phyloP scores from a whole-genome alignment of 2,888 invertebrate genomes.

The Drepanosiphum platanoidis region DNA sequence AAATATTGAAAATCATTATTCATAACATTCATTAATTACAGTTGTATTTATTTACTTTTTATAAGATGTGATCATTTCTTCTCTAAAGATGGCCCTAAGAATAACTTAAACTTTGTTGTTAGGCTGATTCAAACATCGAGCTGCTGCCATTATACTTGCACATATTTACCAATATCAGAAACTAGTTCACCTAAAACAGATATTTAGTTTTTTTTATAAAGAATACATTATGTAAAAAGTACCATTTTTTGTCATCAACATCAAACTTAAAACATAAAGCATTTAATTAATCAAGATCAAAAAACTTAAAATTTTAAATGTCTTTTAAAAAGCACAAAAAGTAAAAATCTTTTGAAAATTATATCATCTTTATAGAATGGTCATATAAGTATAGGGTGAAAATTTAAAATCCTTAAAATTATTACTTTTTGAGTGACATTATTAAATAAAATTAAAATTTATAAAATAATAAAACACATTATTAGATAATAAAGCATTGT shows the following conservation, averaged over 20 bases:
- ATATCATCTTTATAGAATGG: no score
- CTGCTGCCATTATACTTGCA: slow-evolving; percentile 91
- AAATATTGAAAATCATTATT: neutral
- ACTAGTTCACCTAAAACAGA: slow-evolving; percentile 80
- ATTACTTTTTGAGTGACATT: no score
- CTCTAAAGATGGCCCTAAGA: slow-evolving; percentile 87
- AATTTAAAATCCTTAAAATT: no score
- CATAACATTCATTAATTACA: neutral
- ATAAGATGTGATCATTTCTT: slow-evolving; percentile 84
- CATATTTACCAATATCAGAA: slow-evolving; percentile 83
- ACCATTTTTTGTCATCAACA: slow-evolving; percentile 89
- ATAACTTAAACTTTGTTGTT: slow-evolving; percentile 93
- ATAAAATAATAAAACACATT: no score
- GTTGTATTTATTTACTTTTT: slow-evolving; percentile 68
- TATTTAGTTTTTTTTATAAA: slow-evolving; percentile 44
- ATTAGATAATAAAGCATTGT: no score
- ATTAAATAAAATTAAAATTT: no score
- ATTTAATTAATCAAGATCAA: slow-evolving; percentile 94
- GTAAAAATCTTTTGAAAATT: no score
- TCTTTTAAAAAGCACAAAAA: no score
- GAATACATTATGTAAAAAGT: no score
- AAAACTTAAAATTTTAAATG: no score
- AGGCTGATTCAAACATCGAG: slow-evolving; percentile 91
- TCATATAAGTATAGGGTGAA: neutral
- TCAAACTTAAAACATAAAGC: slow-evolving; percentile 96